These are phyloP conservation scores for Magallana gigas DNA, from an alignment of 1,140 invertebrate species.

Conservation along the genomic window DNA sequence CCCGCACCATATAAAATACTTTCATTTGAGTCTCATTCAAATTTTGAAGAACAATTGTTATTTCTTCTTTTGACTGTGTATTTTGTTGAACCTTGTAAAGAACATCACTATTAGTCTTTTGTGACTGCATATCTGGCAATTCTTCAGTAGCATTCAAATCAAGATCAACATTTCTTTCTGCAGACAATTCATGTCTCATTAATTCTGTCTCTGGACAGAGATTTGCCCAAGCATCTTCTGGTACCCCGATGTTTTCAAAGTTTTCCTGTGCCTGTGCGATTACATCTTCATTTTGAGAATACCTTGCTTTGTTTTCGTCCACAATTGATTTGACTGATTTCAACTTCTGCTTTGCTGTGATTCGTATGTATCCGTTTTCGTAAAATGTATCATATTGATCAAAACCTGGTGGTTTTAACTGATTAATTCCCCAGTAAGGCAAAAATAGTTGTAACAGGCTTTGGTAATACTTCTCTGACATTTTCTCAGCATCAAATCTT, in stretches of 20 bases:
- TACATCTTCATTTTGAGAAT: slow-evolving; percentile 33
- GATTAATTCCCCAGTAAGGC: slow-evolving; percentile 43
- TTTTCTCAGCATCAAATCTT: slow-evolving; percentile 10
- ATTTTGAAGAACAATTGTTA: slow-evolving; percentile 5
- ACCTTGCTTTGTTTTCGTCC: slow-evolving; percentile 5
- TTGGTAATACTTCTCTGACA: not conserved
- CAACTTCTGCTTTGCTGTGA: not conserved
- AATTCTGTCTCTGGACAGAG: slow-evolving; percentile 46
- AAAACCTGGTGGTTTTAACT: slow-evolving; percentile 52
- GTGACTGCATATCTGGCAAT: not conserved
- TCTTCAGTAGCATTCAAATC: not conserved
- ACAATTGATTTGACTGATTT: slow-evolving; percentile 37
- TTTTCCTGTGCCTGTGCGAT: slow-evolving; percentile 26
- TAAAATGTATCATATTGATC: slow-evolving; percentile 48
- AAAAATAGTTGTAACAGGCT: slow-evolving; percentile 36
- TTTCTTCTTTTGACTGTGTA: not conserved
- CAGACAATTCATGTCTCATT: slow-evolving; percentile 7
- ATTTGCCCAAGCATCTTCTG: slow-evolving; percentile 49
- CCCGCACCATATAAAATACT: slow-evolving; percentile 17
- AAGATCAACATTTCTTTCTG: not conserved
- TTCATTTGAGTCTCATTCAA: slow-evolving; percentile 37
- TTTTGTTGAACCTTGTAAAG: not conserved
- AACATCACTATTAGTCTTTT: not conserved
- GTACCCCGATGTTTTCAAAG: slow-evolving; percentile 2
- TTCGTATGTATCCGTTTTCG: slow-evolving; percentile 39